A percentile compares a stretch with the other conserved stretches of the same genome.
These are phyloP conservation scores for Chiroxiphia lanceolata DNA, from an alignment of 2,797 vertebrate species.

Conservation along the genomic window DNA sequence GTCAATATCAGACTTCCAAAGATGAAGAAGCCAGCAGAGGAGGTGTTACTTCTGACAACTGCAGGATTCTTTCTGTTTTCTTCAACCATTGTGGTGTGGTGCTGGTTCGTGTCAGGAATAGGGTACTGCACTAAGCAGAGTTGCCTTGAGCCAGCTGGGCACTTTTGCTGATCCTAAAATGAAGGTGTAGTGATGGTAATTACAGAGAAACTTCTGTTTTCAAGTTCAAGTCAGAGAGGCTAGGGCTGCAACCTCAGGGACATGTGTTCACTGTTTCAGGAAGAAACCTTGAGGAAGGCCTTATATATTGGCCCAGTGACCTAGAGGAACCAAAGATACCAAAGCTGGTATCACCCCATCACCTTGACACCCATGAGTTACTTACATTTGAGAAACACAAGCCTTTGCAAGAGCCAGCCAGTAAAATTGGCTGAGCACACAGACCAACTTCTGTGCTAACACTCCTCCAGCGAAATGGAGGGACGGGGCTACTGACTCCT, in stretches of 20 bases:
- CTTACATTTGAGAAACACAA: neutral
- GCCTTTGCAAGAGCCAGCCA: neutral
- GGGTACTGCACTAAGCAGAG: neutral
- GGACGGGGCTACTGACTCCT: neutral
- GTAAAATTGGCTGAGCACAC: rapidly evolving
- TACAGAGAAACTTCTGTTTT: neutral
- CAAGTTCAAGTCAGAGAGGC: neutral
- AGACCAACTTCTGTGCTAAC: neutral
- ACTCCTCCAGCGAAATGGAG: rapidly evolving
- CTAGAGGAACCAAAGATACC: neutral
- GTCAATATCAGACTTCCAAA: neutral
- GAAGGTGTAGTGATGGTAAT: neutral
- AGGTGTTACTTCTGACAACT: neutral
- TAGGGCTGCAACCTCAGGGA: neutral
- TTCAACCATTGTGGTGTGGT: rapidly evolving
- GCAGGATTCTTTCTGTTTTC: neutral
- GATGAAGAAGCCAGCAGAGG: neutral
- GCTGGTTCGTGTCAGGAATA: neutral
- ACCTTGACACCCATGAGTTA: neutral
- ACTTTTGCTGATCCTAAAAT: neutral
- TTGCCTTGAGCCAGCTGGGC: neutral
- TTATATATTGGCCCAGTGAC: rapidly evolving
- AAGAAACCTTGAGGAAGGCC: neutral
- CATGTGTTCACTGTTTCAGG: neutral
- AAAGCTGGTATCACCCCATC: neutral